Percentiles rank a stretch among this genome's conserved stretches.
These are phyloP conservation scores for Hephaestus fuliginosus DNA, from an alignment of 2,797 vertebrate species.

Conservation along the genomic window DNA sequence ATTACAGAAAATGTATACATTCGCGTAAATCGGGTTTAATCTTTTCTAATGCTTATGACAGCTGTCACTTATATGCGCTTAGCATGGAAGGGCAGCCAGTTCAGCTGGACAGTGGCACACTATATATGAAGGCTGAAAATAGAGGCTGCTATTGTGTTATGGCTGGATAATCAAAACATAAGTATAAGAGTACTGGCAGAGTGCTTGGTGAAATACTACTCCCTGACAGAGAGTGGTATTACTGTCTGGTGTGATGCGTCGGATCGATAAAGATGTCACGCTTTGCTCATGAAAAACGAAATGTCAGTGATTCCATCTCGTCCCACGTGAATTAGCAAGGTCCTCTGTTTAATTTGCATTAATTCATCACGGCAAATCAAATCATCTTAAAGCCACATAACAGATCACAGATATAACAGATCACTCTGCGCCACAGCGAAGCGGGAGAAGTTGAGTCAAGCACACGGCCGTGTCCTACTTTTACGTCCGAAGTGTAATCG, in stretches of 20 bases:
- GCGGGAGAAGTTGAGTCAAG: constrained; percentile 15
- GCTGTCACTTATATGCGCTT: constrained; percentile 77
- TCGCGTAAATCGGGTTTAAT: constrained; percentile 72
- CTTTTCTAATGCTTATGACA: constrained; percentile 78
- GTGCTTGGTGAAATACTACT: not conserved
- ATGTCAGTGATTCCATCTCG: constrained; percentile 4
- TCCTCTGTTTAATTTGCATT: constrained; percentile 6
- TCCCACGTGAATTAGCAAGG: not conserved
- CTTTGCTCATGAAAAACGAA: constrained; percentile 29
- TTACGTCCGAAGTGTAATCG: constrained; percentile 33
- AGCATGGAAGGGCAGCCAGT: constrained; percentile 59
- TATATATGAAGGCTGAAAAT: constrained; percentile 38
- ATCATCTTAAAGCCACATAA: not conserved
- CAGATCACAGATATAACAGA: not conserved
- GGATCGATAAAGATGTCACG: constrained; percentile 17
- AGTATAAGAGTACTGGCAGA: constrained; percentile 24
- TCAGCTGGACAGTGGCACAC: constrained; percentile 42
- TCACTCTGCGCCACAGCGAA: not conserved
- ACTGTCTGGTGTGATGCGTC: constrained; percentile 2
- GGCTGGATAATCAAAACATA: constrained; percentile 43
- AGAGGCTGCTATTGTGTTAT: constrained; percentile 30
- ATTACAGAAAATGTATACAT: constrained; percentile 72
- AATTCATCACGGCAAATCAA: constrained; percentile 7
- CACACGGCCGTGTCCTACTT: constrained; percentile 24
- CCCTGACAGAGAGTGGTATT: constrained; percentile 17